A percentile compares a stretch with the other conserved stretches of the same genome.
phyloP scores from a whole-genome alignment of 2,113 vertebrate genomes.

The Grantiella picta region DNA sequence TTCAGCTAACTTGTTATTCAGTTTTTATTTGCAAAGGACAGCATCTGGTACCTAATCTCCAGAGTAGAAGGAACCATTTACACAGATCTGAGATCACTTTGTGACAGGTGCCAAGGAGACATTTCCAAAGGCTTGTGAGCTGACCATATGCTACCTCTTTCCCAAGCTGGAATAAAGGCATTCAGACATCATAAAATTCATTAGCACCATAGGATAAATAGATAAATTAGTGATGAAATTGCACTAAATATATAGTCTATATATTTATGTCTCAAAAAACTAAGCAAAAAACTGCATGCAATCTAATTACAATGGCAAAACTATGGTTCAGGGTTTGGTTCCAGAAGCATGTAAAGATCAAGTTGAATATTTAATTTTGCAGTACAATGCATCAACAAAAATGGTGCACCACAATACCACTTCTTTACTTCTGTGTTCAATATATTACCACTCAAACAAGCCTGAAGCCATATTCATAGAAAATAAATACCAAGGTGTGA shows the following conservation, averaged over 20 bases:
- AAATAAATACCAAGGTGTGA: not conserved
- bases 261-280: not conserved
- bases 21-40: constrained; percentile 45
- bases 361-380: not conserved
- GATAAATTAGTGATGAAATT: constrained; percentile 23
- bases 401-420: rapidly evolving
- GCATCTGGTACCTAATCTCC: constrained; percentile 62
- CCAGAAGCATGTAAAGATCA: not conserved
- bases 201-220: not conserved
- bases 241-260: not conserved
- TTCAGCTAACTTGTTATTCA: constrained; percentile 13
- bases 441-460: not conserved
- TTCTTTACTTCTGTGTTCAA: not conserved
- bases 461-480: not conserved
- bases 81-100: constrained; percentile 61
- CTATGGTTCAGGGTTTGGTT: not conserved
- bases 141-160: constrained; percentile 68
- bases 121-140: constrained; percentile 57
- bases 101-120: constrained; percentile 53
- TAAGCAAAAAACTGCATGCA: not conserved
- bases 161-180: constrained; percentile 37
- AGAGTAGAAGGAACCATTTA: constrained; percentile 62
- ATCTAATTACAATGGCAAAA: not conserved
- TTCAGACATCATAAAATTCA: constrained; percentile 11
- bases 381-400: not conserved